These are phyloP conservation scores for Chromoteleia sp. DNA, from an alignment of 2,888 invertebrate species.

Conservation along the genomic window DNA sequence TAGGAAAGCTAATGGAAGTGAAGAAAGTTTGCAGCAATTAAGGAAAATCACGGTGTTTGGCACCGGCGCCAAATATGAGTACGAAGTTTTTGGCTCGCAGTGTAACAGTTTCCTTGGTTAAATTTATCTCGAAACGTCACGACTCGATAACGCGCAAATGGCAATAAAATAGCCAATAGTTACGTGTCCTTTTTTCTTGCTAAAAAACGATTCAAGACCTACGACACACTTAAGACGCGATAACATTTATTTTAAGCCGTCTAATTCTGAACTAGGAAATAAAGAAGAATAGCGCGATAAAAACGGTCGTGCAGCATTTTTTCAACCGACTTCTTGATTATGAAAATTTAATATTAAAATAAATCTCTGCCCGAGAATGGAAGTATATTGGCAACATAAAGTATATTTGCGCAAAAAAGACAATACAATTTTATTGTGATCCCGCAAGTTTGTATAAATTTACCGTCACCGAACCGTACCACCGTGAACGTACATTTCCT, in stretches of 20 bases:
- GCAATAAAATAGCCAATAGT: constrained; percentile 3
- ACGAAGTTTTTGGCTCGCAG: constrained; percentile 67
- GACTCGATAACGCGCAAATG: constrained; percentile 48
- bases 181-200: background rate
- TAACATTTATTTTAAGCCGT: background rate
- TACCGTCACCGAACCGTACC: constrained; percentile 4
- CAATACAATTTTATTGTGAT: constrained; percentile 11
- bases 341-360: background rate
- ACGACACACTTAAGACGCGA: background rate
- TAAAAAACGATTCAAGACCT: background rate
- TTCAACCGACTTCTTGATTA: too few species aligned
- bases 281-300: background rate
- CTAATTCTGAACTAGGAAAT: background rate
- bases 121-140: constrained; percentile 73
- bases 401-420: constrained; percentile 6
- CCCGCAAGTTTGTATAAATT: constrained; percentile 21
- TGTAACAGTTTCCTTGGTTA: constrained; percentile 69
- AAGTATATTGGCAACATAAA: background rate
- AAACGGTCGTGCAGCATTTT: too few species aligned
- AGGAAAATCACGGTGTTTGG: constrained; percentile 72
- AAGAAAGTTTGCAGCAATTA: constrained; percentile 71
- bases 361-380: background rate
- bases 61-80: constrained; percentile 74
- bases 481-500: constrained; percentile 23
- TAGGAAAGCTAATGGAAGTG: constrained; percentile 71